These are phyloP conservation scores for Yponomeuta evonymella DNA, from an alignment of 2,888 invertebrate genomes.

Conservation along the genomic window DNA sequence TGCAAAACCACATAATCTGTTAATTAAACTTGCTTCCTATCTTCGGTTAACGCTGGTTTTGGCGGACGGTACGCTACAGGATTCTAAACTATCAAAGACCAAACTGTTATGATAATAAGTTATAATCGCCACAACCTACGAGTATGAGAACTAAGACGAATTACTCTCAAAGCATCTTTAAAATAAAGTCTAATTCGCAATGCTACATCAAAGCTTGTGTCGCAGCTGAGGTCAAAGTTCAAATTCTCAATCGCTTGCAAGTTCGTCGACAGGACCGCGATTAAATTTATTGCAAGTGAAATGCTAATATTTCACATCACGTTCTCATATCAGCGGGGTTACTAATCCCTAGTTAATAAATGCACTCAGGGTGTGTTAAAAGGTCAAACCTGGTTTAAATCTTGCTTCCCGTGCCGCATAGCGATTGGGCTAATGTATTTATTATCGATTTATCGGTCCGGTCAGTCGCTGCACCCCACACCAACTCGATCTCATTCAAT, in stretches of 20 bases:
- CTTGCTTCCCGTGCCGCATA: constrained; percentile 31
- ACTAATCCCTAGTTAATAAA: background rate
- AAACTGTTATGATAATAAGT: too few relatives aligned
- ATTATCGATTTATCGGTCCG: constrained; percentile 36
- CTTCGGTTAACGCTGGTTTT: background rate
- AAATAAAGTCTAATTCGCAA: background rate
- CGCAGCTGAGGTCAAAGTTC: background rate
- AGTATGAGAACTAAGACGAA: background rate
- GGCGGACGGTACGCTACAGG: too few relatives aligned
- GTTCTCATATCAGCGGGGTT: background rate
- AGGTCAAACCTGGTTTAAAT: constrained; percentile 28
- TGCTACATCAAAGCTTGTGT: background rate
- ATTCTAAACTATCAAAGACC: too few relatives aligned
- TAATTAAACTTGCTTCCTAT: background rate
- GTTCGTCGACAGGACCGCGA: background rate
- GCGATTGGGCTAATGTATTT: constrained; percentile 40
- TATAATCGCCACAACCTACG: background rate
- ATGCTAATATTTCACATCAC: background rate
- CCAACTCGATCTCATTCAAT: constrained; percentile 30
- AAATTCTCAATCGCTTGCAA: background rate
- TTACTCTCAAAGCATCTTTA: background rate
- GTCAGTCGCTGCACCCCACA: constrained; percentile 18
- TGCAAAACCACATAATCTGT: background rate
- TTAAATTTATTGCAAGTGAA: background rate
- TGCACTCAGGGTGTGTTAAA: background rate